A percentile compares a stretch with the other conserved stretches of the same genome.
Evolutionary conservation across 2,888 invertebrate species (phyloP).

Genomic region (Caenorhabditis virilis): DNA sequence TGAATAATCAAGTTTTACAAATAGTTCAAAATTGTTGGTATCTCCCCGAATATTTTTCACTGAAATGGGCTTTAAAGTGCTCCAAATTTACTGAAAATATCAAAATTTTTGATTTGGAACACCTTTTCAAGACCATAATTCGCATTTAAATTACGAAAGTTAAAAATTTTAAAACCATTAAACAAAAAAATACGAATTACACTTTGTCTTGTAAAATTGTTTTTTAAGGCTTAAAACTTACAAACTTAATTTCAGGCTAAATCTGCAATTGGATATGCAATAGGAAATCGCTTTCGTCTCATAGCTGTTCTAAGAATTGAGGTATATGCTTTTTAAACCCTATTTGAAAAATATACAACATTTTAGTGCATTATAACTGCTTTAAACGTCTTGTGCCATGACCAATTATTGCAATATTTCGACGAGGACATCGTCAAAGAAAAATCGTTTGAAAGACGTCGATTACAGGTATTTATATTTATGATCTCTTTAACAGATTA

Average conservation of each 20-base stretch:
- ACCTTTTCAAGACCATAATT: too few species aligned
- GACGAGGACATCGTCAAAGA: constrained; percentile 26
- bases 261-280: constrained; percentile 45
- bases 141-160: neutral
- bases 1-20: too few species aligned
- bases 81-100: too few species aligned
- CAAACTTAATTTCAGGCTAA: constrained; percentile 40
- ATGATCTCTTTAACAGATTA: neutral
- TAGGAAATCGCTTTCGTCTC: constrained; percentile 58
- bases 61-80: too few species aligned
- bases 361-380: constrained; percentile 34
- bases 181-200: neutral
- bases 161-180: neutral
- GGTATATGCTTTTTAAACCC: too few species aligned
- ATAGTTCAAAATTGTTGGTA: too few species aligned
- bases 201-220: neutral
- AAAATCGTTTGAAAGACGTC: too few species aligned
- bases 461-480: constrained; percentile 15
- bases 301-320: constrained; percentile 53
- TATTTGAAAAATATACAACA: too few species aligned
- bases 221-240: neutral
- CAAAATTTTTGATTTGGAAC: too few species aligned
- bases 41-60: too few species aligned
- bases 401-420: constrained; percentile 47
- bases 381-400: constrained; percentile 48